phyloP scores from a whole-genome alignment of 2,888 invertebrate species.

The Coelopa pilipes region DNA sequence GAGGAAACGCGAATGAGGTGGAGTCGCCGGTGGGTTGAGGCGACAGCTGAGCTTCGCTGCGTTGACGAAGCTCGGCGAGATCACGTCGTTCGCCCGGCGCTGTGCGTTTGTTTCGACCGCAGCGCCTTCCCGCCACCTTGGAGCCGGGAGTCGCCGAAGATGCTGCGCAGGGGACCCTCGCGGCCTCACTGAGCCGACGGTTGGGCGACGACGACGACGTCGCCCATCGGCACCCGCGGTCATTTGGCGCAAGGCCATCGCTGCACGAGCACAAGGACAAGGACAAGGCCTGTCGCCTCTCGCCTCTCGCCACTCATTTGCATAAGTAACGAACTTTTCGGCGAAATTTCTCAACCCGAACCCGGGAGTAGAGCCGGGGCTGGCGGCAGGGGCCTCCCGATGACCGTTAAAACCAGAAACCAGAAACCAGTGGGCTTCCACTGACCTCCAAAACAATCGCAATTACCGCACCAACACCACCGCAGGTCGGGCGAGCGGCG shows the following conservation, averaged over 20 bases:
- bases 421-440: slow-evolving; percentile 8
- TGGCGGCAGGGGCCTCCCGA: not conserved
- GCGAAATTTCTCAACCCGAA: slow-evolving; percentile 6
- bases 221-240: no score
- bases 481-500: not conserved
- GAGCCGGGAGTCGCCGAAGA: not conserved
- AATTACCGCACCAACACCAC: not conserved
- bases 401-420: slow-evolving; percentile 47
- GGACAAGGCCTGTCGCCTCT: no score
- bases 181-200: no score
- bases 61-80: no score
- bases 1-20: not conserved
- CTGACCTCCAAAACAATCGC: not conserved
- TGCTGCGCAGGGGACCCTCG: no score
- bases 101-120: not conserved
- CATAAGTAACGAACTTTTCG: slow-evolving; percentile 44
- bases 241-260: no score
- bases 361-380: not conserved
- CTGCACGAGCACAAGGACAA: no score
- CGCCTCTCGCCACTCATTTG: slow-evolving; percentile 36
- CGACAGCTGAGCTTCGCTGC: no score
- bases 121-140: no score
- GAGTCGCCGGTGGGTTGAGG: not conserved
- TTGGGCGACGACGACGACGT: no score
- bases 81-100: no score